Base-by-base conservation (phyloP, 2,797 vertebrate species). In the Poeciliopsis turneri region DNA sequence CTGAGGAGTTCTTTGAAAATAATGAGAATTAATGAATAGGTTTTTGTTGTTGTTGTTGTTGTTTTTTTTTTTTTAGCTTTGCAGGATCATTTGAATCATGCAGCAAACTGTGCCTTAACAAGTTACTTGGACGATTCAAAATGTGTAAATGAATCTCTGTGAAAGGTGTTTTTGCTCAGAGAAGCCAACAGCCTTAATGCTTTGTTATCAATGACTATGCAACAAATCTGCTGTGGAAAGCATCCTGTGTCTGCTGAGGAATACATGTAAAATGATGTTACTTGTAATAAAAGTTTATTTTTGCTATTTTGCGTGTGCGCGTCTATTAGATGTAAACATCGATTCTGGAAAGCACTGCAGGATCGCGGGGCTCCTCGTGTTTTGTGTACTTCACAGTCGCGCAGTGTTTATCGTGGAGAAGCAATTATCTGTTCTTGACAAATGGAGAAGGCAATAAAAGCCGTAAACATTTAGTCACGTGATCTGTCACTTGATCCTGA, bases 401-500 rank as follows among this genome's bases (percentile, higher is more conserved):
- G 11, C 64, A 41, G 64, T 25, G 36, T 39, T 69, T 25, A 68
- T 36, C 4, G 64, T 68, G 36, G 18, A 11, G 18, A 66, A 66
- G 20, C 36, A 68, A 39, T 72, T n/a, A 36, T 73, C 20, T 53
- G 20, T 49, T 9, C 18, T 53, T 13, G 41, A 69, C 66, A 43
- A 69, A 69, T 25, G 1, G 12, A n/a, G 25, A 28, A 46, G 41
- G n/a, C 28, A 20, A 15, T 33, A 3, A n/a, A 23, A 64, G 57
- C 5, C 2, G 23, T 69, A 82, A 78, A 75, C 30, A 77, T 55
- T 0, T 76, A 77, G 83, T 89, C 93, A 93, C 88, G 78, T 90
- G 91, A 39, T 79, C 59, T 68, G 72, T 90, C 90, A 84, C 80
- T 86, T 88, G 86, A 89, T 55, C 12, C 13, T 73, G 59, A 71